Evolutionary conservation across 2,113 vertebrate species (phyloP).

Genomic region (Sinocyclocheilus maitianheensis): DNA sequence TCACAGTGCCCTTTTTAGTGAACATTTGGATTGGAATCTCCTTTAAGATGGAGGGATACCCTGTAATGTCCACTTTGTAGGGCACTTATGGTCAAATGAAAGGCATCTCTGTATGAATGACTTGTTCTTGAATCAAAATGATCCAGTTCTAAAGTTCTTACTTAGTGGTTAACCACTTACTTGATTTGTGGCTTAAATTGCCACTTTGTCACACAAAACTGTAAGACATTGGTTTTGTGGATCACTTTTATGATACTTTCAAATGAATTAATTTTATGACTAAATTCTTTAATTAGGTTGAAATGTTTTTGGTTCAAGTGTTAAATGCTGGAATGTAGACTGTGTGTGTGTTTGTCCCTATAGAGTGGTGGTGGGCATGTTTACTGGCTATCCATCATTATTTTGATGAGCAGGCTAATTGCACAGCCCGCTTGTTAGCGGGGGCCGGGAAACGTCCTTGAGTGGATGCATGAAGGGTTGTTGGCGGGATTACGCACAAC

Average conservation of each 20-base stretch:
- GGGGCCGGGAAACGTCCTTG: slow-evolving; percentile 72
- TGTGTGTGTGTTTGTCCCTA: slow-evolving; percentile 76
- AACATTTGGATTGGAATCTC: background rate
- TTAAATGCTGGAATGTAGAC: slow-evolving; percentile 16
- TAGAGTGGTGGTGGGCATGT: slow-evolving; percentile 66
- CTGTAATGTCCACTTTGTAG: background rate
- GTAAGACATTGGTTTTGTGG: background rate
- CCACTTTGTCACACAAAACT: background rate
- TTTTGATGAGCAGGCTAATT: slow-evolving; percentile 77
- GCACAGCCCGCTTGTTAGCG: slow-evolving; percentile 66
- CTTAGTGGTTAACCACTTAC: background rate
- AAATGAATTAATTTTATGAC: background rate
- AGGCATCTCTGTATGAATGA: background rate
- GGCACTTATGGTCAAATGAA: background rate
- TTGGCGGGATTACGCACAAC: slow-evolving; percentile 54
- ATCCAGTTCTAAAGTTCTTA: background rate
- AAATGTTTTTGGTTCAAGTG: slow-evolving; percentile 64
- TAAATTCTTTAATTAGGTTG: slow-evolving; percentile 38
- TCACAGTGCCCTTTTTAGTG: background rate
- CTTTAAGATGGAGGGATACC: background rate
- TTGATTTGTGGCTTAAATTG: background rate
- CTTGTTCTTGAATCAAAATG: background rate
- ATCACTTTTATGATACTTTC: background rate
- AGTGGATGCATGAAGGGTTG: slow-evolving; percentile 61
- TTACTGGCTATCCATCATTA: slow-evolving; percentile 83